Base-by-base conservation (phyloP, 2,113 vertebrate genomes). In the Archilochus colubris region DNA sequence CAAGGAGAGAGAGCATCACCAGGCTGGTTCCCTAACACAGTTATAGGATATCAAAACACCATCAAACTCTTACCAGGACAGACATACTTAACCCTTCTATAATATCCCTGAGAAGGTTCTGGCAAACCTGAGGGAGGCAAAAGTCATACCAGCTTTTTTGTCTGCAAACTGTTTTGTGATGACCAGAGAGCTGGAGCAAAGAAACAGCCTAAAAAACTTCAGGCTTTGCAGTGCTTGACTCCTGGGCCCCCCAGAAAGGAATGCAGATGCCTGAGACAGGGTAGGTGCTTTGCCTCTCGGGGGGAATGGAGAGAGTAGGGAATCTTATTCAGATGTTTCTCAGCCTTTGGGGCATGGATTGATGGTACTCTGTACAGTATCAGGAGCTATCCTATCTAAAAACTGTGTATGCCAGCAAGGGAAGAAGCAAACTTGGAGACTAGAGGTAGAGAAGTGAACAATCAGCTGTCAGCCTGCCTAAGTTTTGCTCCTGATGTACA, bases 371-470 rank as follows among this genome's bases (percentile, higher is more conserved):
- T 10, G 1, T 64, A 61, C 61, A n/a, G 17, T 20, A 33, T 23
- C 50, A 59, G 40, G 36, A 73, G 13, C 4, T 6, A 82, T 30
- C 58, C 28, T 68, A 38, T 50, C 40, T 59, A 55, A 83, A 59
- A 86, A 33, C 7, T 43, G 5, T 33, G 21, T 2, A 9, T 12
- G 43, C 0, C 0, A 85, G 46, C 31, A 73, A 87, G 23, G 33
- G 61, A 73, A 81, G 31, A 55, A 66, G 30, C 2, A 43, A 63
- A 84, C 73, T 2, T 55, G 28, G 50, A 68, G 24, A 89, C 44
- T 23, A 54, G 44, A 74, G 55, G 12, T 6, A 75, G 40, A 40
- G 12, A 44, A 57, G 5, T 38, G 36, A 66, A 31, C 1, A 28
- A 23, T 50, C 55, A 53, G 23, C 31, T 20, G 40, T 69, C 40